A percentile compares a stretch with the other conserved stretches of the same genome.
Evolutionary conservation across 2,113 vertebrate genomes (phyloP).

Genomic region (Cyanistes caeruleus): DNA sequence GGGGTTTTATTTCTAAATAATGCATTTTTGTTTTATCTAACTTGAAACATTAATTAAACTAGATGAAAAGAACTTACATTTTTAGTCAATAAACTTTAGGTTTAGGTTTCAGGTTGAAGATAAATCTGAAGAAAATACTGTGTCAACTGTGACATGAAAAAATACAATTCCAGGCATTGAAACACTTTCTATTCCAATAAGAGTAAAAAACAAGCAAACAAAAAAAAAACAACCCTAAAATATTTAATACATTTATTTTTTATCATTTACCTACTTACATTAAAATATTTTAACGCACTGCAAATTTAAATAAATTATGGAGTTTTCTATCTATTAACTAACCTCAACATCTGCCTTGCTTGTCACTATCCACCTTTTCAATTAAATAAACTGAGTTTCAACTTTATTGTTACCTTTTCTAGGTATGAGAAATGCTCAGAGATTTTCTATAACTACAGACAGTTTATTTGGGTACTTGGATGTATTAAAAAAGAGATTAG

Average conservation of each 20-base stretch:
- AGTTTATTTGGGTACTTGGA: background rate
- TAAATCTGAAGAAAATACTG: background rate
- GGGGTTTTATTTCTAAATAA: background rate
- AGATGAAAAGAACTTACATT: background rate
- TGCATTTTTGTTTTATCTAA: background rate
- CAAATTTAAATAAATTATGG: background rate
- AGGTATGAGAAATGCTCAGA: background rate
- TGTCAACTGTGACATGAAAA: background rate
- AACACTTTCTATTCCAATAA: background rate
- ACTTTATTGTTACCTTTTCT: background rate
- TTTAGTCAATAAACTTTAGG: background rate
- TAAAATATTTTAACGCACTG: rapidly evolving
- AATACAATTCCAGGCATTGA: background rate
- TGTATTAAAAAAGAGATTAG: background rate
- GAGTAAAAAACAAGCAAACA: background rate
- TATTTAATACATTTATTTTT: background rate
- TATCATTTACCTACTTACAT: rapidly evolving
- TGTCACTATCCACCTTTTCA: background rate
- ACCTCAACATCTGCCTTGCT: background rate
- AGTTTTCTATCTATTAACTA: background rate
- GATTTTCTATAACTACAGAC: background rate
- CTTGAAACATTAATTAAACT: background rate
- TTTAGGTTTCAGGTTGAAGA: background rate
- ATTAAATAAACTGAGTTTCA: background rate
- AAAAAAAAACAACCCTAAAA: background rate